Percentiles rank a stretch among this genome's conserved stretches.
Evolutionary conservation across 2,113 vertebrate species (phyloP).

Genomic region (Riparia riparia): DNA sequence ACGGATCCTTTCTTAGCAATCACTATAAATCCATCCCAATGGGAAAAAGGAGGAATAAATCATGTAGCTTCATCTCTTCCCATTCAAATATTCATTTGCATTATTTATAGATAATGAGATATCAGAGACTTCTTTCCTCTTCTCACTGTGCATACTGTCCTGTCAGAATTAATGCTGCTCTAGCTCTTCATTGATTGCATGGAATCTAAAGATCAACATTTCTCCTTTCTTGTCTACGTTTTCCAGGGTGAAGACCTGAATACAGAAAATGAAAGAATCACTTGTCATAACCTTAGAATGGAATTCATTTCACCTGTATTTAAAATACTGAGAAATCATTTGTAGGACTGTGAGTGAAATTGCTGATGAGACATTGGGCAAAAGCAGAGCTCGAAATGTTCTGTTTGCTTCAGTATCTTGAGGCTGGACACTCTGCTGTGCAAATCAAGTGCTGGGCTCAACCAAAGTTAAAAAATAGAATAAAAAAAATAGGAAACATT

Average conservation of each 20-base stretch:
- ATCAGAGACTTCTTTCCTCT: background rate
- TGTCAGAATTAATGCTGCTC: background rate
- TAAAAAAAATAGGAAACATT: background rate
- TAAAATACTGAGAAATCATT: background rate
- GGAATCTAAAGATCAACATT: background rate
- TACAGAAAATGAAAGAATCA: background rate
- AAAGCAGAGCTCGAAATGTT: background rate
- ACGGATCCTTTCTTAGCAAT: background rate
- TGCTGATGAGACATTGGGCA: background rate
- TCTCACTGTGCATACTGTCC: background rate
- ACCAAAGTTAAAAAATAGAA: background rate
- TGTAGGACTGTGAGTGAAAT: background rate
- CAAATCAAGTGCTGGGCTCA: background rate
- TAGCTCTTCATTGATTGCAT: background rate
- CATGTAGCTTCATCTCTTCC: background rate
- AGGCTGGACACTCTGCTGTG: background rate
- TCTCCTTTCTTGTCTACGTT: background rate
- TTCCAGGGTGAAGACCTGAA: background rate
- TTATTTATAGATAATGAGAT: conserved; percentile 32
- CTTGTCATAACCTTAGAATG: background rate
- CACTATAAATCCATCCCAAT: background rate
- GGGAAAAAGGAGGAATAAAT: conserved; percentile 1
- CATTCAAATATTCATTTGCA: conserved; percentile 5
- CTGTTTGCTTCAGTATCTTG: background rate
- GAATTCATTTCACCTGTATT: background rate